phyloP scores from a whole-genome alignment of 2,113 vertebrate species.

The Rattus rattus region DNA sequence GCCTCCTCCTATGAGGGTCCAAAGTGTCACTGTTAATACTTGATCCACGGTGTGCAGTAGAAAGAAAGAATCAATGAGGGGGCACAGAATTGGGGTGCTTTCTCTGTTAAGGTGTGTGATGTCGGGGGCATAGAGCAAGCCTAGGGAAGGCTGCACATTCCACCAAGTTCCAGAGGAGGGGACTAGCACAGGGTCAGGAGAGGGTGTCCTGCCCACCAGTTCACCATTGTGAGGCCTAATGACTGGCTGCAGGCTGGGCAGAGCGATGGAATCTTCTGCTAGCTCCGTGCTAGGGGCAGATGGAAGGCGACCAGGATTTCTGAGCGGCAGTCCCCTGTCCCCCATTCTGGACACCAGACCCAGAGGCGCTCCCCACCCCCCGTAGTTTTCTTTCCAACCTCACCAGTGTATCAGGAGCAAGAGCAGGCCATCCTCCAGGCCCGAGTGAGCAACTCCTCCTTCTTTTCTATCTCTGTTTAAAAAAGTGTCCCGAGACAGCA shows the following conservation, averaged over 20 bases:
- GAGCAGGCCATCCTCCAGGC: rapidly evolving
- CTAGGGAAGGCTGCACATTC: rapidly evolving
- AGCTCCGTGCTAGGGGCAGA: not conserved
- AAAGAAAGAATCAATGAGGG: not conserved
- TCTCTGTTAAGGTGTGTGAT: not conserved
- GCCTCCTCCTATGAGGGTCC: not conserved
- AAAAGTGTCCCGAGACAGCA: constrained; percentile 74
- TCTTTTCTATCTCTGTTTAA: constrained; percentile 73
- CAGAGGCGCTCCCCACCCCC: not conserved
- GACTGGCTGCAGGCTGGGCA: not conserved
- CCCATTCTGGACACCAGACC: not conserved
- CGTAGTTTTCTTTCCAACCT: rapidly evolving
- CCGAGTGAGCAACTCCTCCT: not conserved
- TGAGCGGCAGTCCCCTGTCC: rapidly evolving
- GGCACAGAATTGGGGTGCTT: not conserved
- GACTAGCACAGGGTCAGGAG: rapidly evolving
- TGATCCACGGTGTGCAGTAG: rapidly evolving
- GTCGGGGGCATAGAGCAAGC: not conserved
- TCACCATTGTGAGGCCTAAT: rapidly evolving
- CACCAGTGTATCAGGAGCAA: not conserved
- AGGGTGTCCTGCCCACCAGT: rapidly evolving
- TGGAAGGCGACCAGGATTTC: not conserved
- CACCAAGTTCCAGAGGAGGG: not conserved
- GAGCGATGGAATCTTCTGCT: not conserved
- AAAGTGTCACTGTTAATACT: not conserved